phyloP scores from a whole-genome alignment of 1,140 invertebrate species.

The Cyclargus thomasi region DNA sequence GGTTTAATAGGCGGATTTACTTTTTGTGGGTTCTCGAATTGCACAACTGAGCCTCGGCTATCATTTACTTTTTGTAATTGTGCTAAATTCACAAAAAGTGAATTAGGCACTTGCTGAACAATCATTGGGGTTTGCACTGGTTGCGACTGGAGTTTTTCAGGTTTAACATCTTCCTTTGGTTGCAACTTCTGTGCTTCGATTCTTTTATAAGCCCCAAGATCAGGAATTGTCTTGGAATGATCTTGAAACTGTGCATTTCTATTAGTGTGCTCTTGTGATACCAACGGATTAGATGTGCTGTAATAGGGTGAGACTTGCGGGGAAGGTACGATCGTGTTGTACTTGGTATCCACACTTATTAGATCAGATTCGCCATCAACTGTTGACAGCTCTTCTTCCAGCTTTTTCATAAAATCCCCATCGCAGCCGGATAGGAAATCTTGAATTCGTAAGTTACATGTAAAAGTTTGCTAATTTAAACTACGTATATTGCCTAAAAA shows the following conservation, averaged over 20 bases:
- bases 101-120: conserved; percentile 60
- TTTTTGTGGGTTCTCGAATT: conserved; percentile 33
- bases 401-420: conserved; percentile 65
- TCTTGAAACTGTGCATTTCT: conserved; percentile 32
- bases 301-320: conserved; percentile 47
- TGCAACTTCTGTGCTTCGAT: conserved; percentile 51
- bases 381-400: conserved; percentile 56
- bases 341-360: conserved; percentile 48
- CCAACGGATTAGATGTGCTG: conserved; percentile 50
- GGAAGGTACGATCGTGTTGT: conserved; percentile 36
- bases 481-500: background rate
- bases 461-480: background rate
- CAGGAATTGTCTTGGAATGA: conserved; percentile 45
- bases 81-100: conserved; percentile 58
- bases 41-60: conserved; percentile 42
- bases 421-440: conserved; percentile 66
- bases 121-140: conserved; percentile 51
- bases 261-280: conserved; percentile 54
- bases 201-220: conserved; percentile 43
- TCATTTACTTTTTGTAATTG: conserved; percentile 53
- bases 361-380: conserved; percentile 47
- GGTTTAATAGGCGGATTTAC: conserved; percentile 27
- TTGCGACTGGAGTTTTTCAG: conserved; percentile 41
- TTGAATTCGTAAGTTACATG: conserved; percentile 31
- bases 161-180: conserved; percentile 40